Evolutionary conservation across 1,140 invertebrate genomes (phyloP).

Genomic region (Bombus sibiricus): DNA sequence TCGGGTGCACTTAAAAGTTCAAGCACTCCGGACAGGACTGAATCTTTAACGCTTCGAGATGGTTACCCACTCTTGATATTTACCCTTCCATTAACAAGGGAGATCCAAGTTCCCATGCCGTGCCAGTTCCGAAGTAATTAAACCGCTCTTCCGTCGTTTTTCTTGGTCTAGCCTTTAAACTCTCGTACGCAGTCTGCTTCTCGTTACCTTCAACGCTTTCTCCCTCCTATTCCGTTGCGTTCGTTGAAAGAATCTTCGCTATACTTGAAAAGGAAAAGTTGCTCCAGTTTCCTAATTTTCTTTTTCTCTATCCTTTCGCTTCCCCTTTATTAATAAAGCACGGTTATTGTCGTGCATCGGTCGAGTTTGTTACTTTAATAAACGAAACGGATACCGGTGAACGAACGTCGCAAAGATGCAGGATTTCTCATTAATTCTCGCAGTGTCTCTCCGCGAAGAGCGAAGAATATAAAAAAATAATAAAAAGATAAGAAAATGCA

Average conservation of each 20-base stretch:
- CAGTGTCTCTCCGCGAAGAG: background rate
- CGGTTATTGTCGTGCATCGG: background rate
- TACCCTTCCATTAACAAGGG: slow-evolving; percentile 42
- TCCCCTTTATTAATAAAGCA: background rate
- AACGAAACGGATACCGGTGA: slow-evolving; percentile 10
- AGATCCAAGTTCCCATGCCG: background rate
- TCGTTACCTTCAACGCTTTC: background rate
- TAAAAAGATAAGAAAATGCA: background rate
- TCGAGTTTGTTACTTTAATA: slow-evolving; percentile 25
- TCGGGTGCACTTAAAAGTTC: slow-evolving; percentile 36
- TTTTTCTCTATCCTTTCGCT: background rate
- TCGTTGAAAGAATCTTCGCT: background rate
- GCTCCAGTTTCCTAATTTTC: background rate
- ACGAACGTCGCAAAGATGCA: background rate
- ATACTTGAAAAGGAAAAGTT: background rate
- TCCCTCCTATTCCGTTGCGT: background rate
- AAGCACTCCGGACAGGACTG: background rate
- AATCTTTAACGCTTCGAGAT: slow-evolving; percentile 45
- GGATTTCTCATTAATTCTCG: slow-evolving; percentile 22
- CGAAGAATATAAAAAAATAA: too few species aligned
- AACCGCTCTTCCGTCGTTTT: slow-evolving; percentile 10
- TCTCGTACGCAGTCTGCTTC: background rate
- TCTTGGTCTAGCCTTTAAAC: slow-evolving; percentile 1
- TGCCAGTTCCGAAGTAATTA: slow-evolving; percentile 34
- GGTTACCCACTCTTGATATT: slow-evolving; percentile 33